A percentile compares a stretch with the other conserved stretches of the same genome.
Evolutionary conservation across 2,797 vertebrate species (phyloP).

Genomic region (Eospalax fontanierii): DNA sequence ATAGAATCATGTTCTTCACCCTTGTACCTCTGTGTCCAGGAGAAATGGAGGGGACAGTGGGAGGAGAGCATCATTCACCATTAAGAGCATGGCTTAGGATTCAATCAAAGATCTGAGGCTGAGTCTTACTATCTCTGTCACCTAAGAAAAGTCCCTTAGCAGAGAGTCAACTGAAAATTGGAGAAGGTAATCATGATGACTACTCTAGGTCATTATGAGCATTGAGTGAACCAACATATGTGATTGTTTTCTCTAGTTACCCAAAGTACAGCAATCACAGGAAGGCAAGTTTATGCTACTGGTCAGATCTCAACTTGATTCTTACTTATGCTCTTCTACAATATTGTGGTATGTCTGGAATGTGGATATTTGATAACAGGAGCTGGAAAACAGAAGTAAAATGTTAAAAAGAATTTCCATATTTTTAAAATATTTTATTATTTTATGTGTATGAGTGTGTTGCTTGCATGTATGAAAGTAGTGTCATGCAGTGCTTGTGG

Average conservation of each 20-base stretch:
- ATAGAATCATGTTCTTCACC: conserved; percentile 29
- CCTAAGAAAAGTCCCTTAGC: conserved; percentile 49
- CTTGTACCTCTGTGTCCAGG: neutral
- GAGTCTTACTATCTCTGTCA: neutral
- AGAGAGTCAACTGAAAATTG: neutral
- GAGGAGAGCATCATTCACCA: neutral
- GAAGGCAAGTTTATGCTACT: neutral
- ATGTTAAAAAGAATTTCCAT: neutral
- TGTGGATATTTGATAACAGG: neutral
- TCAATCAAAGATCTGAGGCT: neutral
- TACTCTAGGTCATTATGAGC: conserved; percentile 10
- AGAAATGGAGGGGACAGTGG: conserved; percentile 30
- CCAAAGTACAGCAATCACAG: neutral
- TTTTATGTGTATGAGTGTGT: too few species aligned
- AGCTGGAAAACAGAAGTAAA: neutral
- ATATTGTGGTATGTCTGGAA: neutral
- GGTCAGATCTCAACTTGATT: neutral
- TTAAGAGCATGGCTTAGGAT: neutral
- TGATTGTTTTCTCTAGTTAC: neutral
- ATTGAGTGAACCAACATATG: neutral
- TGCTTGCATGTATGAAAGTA: too few species aligned
- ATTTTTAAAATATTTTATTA: too few species aligned
- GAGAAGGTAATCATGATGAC: neutral
- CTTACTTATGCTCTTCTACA: neutral
- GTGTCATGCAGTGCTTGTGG: too few species aligned